A percentile compares a stretch with the other conserved stretches of the same genome.
Conservation (phyloP, 2,797 vertebrate genomes). For the Rhadinocentrus ornatus region DNA sequence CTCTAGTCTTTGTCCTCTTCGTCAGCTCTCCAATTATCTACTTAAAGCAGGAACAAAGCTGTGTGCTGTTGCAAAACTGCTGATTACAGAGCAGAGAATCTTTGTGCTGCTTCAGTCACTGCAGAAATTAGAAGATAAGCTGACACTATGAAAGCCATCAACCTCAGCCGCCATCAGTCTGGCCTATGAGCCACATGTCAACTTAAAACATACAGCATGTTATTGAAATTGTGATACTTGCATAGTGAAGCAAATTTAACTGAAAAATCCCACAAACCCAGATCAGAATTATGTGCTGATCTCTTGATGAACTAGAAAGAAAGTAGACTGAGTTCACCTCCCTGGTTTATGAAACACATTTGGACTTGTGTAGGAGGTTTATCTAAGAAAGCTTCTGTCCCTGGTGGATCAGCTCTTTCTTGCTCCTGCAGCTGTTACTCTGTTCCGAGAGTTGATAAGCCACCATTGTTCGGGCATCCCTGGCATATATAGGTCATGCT, state of each 20-base stretch:
- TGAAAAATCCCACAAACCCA: background rate
- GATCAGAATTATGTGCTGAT: background rate
- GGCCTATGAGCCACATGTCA: background rate
- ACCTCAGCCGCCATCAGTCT: background rate
- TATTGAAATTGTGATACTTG: background rate
- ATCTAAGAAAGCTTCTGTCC: slow-evolving; percentile 26
- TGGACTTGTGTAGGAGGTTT: slow-evolving; percentile 22
- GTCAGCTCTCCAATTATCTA: slow-evolving; percentile 58
- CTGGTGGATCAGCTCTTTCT: slow-evolving; percentile 31
- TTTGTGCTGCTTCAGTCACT: slow-evolving; percentile 46
- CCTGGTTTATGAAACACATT: slow-evolving; percentile 6
- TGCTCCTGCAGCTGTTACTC: slow-evolving; percentile 51
- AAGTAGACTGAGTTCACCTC: background rate
- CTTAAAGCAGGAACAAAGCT: slow-evolving; percentile 49
- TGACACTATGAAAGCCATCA: slow-evolving; percentile 30
- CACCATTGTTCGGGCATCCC: slow-evolving; percentile 51
- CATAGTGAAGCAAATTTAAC: background rate
- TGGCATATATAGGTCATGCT: slow-evolving; percentile 61
- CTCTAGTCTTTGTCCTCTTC: slow-evolving; percentile 32
- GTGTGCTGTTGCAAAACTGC: slow-evolving; percentile 51
- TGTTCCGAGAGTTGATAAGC: slow-evolving; percentile 49
- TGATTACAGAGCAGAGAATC: slow-evolving; percentile 54
- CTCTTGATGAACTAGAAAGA: background rate
- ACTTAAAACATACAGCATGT: background rate
- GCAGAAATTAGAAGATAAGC: slow-evolving; percentile 53